Conservation (phyloP, 2,113 vertebrate genomes). For the Rhagologus leucostigma region DNA sequence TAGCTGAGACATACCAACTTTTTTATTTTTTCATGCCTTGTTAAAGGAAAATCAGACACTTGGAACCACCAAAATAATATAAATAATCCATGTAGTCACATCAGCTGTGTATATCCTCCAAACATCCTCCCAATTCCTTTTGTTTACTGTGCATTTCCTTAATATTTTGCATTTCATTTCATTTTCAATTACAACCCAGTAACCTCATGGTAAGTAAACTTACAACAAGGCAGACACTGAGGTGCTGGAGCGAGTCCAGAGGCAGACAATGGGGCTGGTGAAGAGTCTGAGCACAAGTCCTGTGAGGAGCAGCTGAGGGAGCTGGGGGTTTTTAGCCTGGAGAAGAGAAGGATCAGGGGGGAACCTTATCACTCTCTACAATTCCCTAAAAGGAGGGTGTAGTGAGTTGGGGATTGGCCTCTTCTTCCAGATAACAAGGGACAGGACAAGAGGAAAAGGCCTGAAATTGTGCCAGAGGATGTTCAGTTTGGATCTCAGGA, state of each 20-base stretch:
- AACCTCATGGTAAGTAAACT: not conserved
- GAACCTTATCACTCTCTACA: not conserved
- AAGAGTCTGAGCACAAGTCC: not conserved
- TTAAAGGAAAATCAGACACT: not conserved
- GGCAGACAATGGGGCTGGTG: fast-evolving
- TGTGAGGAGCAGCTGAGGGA: not conserved
- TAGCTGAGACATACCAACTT: not conserved
- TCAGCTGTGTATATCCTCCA: not conserved
- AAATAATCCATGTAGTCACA: not conserved
- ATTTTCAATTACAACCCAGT: not conserved
- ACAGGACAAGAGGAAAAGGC: not conserved
- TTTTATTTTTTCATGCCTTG: not conserved
- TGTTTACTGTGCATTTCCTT: not conserved
- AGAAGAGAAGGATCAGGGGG: not conserved
- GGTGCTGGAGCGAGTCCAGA: not conserved
- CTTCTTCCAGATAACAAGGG: not conserved
- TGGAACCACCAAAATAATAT: not conserved
- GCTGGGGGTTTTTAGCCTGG: not conserved
- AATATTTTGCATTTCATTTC: not conserved
- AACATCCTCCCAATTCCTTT: not conserved
- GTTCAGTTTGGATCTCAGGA: not conserved
- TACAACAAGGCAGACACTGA: not conserved
- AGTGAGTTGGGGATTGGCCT: fast-evolving
- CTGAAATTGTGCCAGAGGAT: not conserved
- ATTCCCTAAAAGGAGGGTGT: not conserved